phyloP scores from a whole-genome alignment of 1,140 invertebrate species.

The Manduca sexta region DNA sequence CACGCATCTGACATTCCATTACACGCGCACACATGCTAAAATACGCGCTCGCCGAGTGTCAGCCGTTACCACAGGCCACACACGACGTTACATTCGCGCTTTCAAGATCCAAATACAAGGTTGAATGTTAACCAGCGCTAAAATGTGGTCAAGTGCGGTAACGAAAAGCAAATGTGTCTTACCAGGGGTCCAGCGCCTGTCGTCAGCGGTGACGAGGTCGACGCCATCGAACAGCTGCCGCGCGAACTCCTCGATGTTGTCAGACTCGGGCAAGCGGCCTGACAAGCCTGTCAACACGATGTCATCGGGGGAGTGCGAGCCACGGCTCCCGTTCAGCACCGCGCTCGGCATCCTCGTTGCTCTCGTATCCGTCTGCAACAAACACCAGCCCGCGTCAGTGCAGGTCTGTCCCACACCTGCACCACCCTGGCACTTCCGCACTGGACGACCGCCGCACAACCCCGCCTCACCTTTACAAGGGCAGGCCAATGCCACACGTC shows the following conservation, averaged over 20 bases:
- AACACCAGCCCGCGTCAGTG: background rate
- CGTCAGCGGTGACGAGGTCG: slow-evolving; percentile 92
- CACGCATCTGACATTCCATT: too few species aligned
- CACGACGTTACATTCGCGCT: too few species aligned
- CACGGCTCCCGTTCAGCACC: slow-evolving; percentile 33
- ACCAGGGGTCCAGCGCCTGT: slow-evolving; percentile 78
- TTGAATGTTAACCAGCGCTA: too few species aligned
- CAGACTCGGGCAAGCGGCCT: slow-evolving; percentile 91
- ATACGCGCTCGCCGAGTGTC: too few species aligned
- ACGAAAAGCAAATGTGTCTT: background rate
- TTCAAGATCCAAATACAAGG: too few species aligned
- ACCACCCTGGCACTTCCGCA: background rate
- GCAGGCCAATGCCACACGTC: background rate
- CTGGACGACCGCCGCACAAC: background rate
- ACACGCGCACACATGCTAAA: too few species aligned
- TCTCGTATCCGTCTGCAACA: background rate
- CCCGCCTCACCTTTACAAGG: too few species aligned
- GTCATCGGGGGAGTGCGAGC: slow-evolving; percentile 74
- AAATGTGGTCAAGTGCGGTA: too few species aligned
- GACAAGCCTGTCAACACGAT: slow-evolving; percentile 93
- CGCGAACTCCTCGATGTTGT: slow-evolving; percentile 91
- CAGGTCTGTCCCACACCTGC: background rate
- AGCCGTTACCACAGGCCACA: too few species aligned
- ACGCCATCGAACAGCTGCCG: slow-evolving; percentile 82
- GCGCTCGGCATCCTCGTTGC: slow-evolving; percentile 38